These are phyloP conservation scores for Siniperca undulata DNA, from an alignment of 2,797 vertebrate species.

Conservation along the genomic window DNA sequence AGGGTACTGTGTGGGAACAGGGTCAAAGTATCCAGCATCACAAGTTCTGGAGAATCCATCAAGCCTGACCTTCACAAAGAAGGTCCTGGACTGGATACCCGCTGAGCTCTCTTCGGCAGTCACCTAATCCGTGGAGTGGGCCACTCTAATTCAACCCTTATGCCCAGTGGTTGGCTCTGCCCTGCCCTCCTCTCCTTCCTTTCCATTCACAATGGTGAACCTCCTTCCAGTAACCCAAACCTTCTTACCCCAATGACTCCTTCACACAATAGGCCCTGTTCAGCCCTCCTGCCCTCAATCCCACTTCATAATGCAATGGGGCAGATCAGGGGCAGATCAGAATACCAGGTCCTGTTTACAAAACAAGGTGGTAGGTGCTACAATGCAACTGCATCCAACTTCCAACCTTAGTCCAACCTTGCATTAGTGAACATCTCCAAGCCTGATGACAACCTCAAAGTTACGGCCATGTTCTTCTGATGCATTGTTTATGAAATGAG, in stretches of 20 bases:
- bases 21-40: slow-evolving; percentile 72
- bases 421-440: slow-evolving; percentile 33
- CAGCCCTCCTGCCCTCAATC: slow-evolving; percentile 71
- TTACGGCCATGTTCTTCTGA: slow-evolving; percentile 48
- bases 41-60: slow-evolving; percentile 71
- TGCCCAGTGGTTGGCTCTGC: slow-evolving; percentile 79
- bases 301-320: slow-evolving; percentile 78
- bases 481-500: slow-evolving; percentile 35
- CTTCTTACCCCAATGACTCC: slow-evolving; percentile 79
- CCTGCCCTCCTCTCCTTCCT: slow-evolving; percentile 76
- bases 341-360: slow-evolving; percentile 70
- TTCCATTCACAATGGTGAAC: slow-evolving; percentile 77
- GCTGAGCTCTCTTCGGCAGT: slow-evolving; percentile 68
- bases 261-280: slow-evolving; percentile 84
- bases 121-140: slow-evolving; percentile 77
- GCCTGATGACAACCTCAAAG: slow-evolving; percentile 50
- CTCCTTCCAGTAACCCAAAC: slow-evolving; percentile 86
- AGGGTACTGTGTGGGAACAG: slow-evolving; percentile 78
- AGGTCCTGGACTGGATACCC: slow-evolving; percentile 76
- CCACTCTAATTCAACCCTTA: slow-evolving; percentile 74
- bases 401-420: slow-evolving; percentile 46
- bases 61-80: slow-evolving; percentile 82
- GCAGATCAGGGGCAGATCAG: slow-evolving; percentile 80
- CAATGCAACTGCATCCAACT: slow-evolving; percentile 47
- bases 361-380: slow-evolving; percentile 58